Evolutionary conservation across 35 echinoderm and acorn worm genomes (phyloP).

Genomic region (Amphiura filiformis): DNA sequence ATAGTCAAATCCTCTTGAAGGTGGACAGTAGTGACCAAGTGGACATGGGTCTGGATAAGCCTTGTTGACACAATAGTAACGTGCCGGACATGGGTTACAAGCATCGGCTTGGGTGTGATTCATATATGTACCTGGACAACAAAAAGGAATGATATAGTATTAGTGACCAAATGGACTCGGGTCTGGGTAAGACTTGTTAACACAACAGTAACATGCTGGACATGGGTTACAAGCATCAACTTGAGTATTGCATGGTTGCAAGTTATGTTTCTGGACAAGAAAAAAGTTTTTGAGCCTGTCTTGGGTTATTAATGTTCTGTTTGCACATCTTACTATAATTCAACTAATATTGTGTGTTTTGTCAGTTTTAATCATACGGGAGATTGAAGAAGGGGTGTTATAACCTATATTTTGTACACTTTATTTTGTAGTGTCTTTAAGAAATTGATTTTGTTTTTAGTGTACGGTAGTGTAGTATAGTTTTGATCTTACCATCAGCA

Average conservation of each 20-base stretch:
- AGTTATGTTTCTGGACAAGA: no score
- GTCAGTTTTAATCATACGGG: no score
- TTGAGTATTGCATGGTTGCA: slow-evolving; percentile 89
- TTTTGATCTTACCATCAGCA: slow-evolving; percentile 70
- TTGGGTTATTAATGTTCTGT: no score
- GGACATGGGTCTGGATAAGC: slow-evolving; percentile 68
- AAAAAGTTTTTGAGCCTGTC: no score
- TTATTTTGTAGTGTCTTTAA: no score
- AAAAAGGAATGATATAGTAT: background rate
- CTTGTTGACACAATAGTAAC: slow-evolving; percentile 90
- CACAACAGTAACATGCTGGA: slow-evolving; percentile 82
- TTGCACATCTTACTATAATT: no score
- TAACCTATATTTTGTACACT: no score
- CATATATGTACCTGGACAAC: slow-evolving; percentile 83
- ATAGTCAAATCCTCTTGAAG: slow-evolving; percentile 71
- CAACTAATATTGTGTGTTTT: no score
- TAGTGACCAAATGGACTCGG: slow-evolving; percentile 78
- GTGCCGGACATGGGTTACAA: slow-evolving; percentile 82
- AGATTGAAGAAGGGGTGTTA: no score
- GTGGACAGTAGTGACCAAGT: slow-evolving; percentile 77
- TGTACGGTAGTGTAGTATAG: no score
- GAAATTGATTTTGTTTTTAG: no score
- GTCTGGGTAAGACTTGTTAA: slow-evolving; percentile 67
- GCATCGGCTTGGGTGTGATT: slow-evolving; percentile 94
- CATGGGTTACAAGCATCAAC: slow-evolving; percentile 85